phyloP scores from a whole-genome alignment of 2,113 vertebrate genomes.

The Tretioscincus oriximinensis region DNA sequence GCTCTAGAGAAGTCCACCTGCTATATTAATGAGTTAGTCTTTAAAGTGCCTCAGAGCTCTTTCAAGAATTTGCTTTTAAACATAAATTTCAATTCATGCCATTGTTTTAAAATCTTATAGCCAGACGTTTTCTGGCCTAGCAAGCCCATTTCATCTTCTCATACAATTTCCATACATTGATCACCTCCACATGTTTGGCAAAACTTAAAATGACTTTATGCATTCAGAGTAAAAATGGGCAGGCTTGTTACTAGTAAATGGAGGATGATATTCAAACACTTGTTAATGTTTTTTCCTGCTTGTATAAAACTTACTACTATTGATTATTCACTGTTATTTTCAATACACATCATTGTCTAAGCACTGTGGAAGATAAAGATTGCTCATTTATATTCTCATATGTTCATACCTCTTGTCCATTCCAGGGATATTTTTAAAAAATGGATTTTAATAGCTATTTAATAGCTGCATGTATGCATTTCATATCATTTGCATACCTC shows the following conservation, averaged over 20 bases:
- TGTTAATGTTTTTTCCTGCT: constrained; percentile 55
- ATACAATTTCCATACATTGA: constrained; percentile 74
- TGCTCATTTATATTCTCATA: too few relatives aligned
- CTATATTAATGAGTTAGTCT: constrained; percentile 23
- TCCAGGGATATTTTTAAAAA: background rate
- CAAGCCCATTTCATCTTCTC: constrained; percentile 67
- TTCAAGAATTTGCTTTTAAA: constrained; percentile 44
- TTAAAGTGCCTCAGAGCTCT: constrained; percentile 41
- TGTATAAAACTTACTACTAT: constrained; percentile 1
- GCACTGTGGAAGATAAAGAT: too few relatives aligned
- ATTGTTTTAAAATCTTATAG: constrained; percentile 61
- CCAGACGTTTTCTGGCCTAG: constrained; percentile 60
- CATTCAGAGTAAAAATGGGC: constrained; percentile 50
- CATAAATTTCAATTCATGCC: constrained; percentile 49
- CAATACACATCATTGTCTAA: too few relatives aligned
- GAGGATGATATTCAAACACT: constrained; percentile 66
- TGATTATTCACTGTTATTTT: too few relatives aligned
- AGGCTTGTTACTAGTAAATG: constrained; percentile 39
- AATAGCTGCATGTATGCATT: constrained; percentile 27
- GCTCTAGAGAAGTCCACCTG: background rate
- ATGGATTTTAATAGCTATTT: background rate
- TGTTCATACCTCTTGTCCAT: too few relatives aligned
- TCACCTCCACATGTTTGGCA: constrained; percentile 77
- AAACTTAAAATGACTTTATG: constrained; percentile 71
- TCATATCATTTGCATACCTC: constrained; percentile 48